These are phyloP conservation scores for Sinocyclocheilus grahami DNA, from an alignment of 2,113 vertebrate genomes.

Conservation along the genomic window DNA sequence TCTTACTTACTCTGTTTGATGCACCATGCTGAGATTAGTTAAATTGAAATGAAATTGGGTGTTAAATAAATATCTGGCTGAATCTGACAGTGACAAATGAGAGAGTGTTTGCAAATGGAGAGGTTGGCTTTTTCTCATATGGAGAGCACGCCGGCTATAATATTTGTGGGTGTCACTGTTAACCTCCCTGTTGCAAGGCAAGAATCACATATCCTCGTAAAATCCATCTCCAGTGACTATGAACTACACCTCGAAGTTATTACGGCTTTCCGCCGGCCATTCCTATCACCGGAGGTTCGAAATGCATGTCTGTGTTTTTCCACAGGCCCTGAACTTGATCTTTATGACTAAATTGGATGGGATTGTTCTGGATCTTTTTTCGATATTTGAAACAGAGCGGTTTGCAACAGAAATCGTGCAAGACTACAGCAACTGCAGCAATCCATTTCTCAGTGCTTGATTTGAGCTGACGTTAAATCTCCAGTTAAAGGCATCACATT, in stretches of 20 bases:
- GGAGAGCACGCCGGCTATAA: conserved; percentile 45
- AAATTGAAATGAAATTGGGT: conserved; percentile 70
- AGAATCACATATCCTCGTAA: conserved; percentile 36
- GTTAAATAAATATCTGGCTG: conserved; percentile 69
- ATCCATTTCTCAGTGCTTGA: conserved; percentile 4
- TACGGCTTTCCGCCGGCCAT: neutral
- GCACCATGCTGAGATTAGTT: conserved; percentile 66
- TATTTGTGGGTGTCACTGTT: conserved; percentile 50
- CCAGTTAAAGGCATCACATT: conserved; percentile 5
- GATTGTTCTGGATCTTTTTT: conserved; percentile 16
- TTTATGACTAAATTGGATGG: conserved; percentile 28
- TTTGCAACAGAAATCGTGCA: neutral
- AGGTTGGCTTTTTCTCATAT: conserved; percentile 54
- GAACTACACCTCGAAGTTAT: conserved; percentile 16
- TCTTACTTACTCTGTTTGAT: conserved; percentile 66
- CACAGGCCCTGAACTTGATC: conserved; percentile 22
- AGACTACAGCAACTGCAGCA: conserved; percentile 24
- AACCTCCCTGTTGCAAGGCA: conserved; percentile 32
- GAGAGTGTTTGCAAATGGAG: conserved; percentile 57
- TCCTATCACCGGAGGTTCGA: conserved; percentile 18
- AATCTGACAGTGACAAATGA: conserved; percentile 68
- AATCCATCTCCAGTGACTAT: conserved; percentile 42
- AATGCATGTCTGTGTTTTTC: conserved; percentile 18
- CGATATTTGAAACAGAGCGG: conserved; percentile 1
- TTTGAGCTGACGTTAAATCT: conserved; percentile 24